A percentile compares a stretch with the other conserved stretches of the same genome.
Evolutionary conservation across 2,888 invertebrate genomes (phyloP).

Genomic region (Camptogramma bilineatum): DNA sequence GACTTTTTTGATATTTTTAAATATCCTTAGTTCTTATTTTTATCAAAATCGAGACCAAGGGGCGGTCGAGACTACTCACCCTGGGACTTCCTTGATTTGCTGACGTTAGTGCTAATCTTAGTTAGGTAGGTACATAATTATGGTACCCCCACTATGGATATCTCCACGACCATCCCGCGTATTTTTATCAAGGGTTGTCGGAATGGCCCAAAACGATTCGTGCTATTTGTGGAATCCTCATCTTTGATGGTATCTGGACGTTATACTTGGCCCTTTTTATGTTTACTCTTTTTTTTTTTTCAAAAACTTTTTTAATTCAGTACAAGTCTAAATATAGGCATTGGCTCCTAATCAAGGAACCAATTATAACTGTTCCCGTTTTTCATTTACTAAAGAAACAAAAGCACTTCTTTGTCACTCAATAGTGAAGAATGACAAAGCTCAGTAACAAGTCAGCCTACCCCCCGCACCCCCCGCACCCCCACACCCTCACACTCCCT

Average conservation of each 20-base stretch:
- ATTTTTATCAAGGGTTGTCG: slow-evolving; percentile 14
- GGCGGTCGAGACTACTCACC: no score
- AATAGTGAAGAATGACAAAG: slow-evolving; percentile 10
- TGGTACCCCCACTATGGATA: no score
- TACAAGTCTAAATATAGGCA: no score
- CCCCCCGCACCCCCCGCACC: slow-evolving; percentile 10
- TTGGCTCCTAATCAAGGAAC: no score
- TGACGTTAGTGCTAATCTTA: no score
- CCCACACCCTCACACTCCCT: slow-evolving; percentile 13
- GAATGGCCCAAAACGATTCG: not conserved
- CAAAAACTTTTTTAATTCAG: no score
- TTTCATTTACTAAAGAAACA: not conserved
- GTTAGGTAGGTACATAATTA: no score
- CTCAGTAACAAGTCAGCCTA: slow-evolving; percentile 14
- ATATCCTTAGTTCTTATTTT: no score
- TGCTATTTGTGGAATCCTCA: not conserved
- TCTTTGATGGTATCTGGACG: slow-evolving; percentile 2
- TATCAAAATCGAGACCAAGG: no score
- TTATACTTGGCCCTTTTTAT: not conserved
- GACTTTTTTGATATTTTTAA: no score
- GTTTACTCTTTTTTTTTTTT: not conserved
- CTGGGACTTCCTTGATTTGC: no score
- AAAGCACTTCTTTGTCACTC: slow-evolving; percentile 1
- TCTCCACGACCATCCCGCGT: slow-evolving; percentile 5
- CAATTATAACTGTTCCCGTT: not conserved